Evolutionary conservation across 1,140 invertebrate genomes (phyloP).

Genomic region (Leptoteleia sp.): DNA sequence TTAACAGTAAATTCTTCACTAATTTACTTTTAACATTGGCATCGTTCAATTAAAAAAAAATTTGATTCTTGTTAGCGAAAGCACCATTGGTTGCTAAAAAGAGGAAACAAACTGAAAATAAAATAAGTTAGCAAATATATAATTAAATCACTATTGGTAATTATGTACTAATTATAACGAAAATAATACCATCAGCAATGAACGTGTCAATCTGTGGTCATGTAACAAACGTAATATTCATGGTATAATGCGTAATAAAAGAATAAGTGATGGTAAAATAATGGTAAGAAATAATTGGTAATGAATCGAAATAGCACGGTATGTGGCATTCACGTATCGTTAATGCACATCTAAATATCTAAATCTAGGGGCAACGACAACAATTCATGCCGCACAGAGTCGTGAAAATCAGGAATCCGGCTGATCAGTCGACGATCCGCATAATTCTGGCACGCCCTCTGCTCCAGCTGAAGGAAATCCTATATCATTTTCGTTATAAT

Average conservation of each 20-base stretch:
- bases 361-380: constrained; percentile 80
- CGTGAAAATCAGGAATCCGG: constrained; percentile 64
- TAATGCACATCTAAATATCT: constrained; percentile 81
- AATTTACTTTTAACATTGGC: no score
- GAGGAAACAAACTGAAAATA: constrained; percentile 23
- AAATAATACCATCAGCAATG: constrained; percentile 58
- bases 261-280: no score
- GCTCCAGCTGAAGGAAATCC: constrained; percentile 52
- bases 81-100: constrained; percentile 3
- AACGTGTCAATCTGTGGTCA: constrained; percentile 48
- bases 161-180: constrained; percentile 53
- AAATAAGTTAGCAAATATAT: constrained; percentile 64
- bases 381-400: constrained; percentile 80
- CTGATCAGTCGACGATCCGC: constrained; percentile 61
- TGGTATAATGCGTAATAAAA: constrained; percentile 45
- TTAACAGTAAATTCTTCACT: no score
- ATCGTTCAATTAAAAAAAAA: neutral
- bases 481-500: constrained; percentile 71
- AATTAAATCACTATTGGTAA: constrained; percentile 62
- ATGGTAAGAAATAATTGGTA: no score
- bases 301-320: constrained; percentile 73
- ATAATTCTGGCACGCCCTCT: constrained; percentile 29
- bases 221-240: constrained; percentile 43
- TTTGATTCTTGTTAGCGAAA: neutral
- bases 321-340: constrained; percentile 80